Base-by-base conservation (phyloP, 2,113 vertebrate species). In the Phalacrocorax brasilianus region DNA sequence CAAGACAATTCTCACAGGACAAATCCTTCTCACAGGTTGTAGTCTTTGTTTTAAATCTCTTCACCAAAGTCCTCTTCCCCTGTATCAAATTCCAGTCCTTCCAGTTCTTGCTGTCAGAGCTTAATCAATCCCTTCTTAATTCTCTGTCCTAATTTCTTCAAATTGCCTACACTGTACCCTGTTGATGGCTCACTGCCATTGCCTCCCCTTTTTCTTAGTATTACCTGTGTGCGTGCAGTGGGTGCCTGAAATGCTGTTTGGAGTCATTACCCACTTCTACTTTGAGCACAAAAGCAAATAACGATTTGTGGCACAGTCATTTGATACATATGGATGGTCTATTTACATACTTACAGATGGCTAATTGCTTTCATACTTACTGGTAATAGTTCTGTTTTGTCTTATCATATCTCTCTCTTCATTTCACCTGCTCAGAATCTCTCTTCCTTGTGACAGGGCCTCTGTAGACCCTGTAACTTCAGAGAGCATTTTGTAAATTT, bases 251-350 rank as follows among this genome's bases (percentile, higher is more conserved):
- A 84, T 32, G 55, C 40, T 63, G 14, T 66, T 77, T 49, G 58
- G 77, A 81, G 44, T 50, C 52, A 81, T 66, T 83, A 56, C 16
- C 0, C 9, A 63, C 42, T 83, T 80, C 67, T 74, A 27, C 65
- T 74, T 67, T 32, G 47, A 94, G 49, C 75, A 92, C 63, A 84
- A 96, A 91, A 81, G 55, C 79, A 96, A 92, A 75, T 56, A 84
- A 85, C 0, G 0, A 32, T 68, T 55, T 35, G 13, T 88, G 68
- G 44, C 13, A 49, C 0, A 0, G 28, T 62, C 77, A 92, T 80
- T 76, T 86, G 55, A 88, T 80, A 71, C 35, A 49, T 3, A 76
- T 38, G 32, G 53, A 55, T 24, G 77, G n/a, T 61, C 40, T 95
- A 49, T 95, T 94, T 85, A 77, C 75, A 56, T 65, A 55, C 56